A percentile compares a stretch with the other conserved stretches of the same genome.
phyloP scores from a whole-genome alignment of 2,888 invertebrate species.

The Lampropteryx suffumata region DNA sequence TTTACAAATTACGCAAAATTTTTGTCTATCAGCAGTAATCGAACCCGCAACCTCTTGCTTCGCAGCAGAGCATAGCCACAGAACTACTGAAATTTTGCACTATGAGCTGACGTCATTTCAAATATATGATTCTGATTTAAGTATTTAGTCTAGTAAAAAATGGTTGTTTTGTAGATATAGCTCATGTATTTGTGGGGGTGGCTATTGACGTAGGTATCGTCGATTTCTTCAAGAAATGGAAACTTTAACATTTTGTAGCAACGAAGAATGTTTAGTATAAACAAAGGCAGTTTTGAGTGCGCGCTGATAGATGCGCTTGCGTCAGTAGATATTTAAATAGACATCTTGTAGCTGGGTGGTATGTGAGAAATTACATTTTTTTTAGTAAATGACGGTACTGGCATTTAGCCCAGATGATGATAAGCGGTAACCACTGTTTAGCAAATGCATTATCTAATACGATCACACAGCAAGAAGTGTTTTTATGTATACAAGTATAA shows the following conservation, averaged over 20 bases:
- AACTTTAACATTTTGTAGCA: slow-evolving; percentile 21
- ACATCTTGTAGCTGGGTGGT: slow-evolving; percentile 12
- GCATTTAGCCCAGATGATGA: neutral
- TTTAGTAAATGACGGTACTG: neutral
- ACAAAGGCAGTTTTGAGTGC: slow-evolving; percentile 39
- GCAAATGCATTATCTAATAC: too few relatives aligned
- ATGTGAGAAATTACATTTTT: neutral
- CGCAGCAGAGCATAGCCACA: too few relatives aligned
- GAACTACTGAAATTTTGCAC: too few relatives aligned
- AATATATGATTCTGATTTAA: too few relatives aligned
- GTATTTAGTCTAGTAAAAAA: too few relatives aligned
- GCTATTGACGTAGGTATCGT: slow-evolving; percentile 37
- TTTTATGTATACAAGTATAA: too few relatives aligned
- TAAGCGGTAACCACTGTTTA: too few relatives aligned
- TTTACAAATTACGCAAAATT: too few relatives aligned
- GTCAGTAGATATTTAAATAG: slow-evolving; percentile 23
- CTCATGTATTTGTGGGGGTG: slow-evolving; percentile 25
- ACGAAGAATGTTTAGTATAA: slow-evolving; percentile 36
- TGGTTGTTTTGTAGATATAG: too few relatives aligned
- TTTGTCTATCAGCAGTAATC: too few relatives aligned
- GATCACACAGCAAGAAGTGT: neutral
- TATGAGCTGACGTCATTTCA: too few relatives aligned
- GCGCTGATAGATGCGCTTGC: slow-evolving; percentile 34
- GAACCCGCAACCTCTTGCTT: too few relatives aligned
- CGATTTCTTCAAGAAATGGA: slow-evolving; percentile 32